Base-by-base conservation (phyloP, 2,797 vertebrate genomes). In the Schizopygopsis malacanthus region DNA sequence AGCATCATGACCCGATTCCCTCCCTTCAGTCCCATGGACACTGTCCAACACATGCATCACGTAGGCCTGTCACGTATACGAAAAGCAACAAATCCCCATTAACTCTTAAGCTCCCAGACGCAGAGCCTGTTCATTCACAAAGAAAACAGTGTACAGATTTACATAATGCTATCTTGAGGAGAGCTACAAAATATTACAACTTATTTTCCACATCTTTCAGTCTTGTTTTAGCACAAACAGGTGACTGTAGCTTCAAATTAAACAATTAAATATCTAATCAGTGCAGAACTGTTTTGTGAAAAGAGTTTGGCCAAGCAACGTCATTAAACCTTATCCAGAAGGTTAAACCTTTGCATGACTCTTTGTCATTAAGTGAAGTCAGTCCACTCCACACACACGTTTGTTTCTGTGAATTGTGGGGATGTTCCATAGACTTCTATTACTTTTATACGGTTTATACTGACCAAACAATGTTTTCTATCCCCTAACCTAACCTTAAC, bases 1-100 rank as follows among this genome's bases (percentile, higher is more conserved):
- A 91, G 88, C 86, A 63, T 88, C 87, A 92, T 91, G 70, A 91
- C 86, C 90, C n/a, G 15, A 37, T 90, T 92, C 88, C 82, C 50
- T 73, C 41, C 41, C 70, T 85, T 59, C 25, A 33, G 8, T 9
- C 59, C 61, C 13, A n/a, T 79, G 79, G 43, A 52, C 61, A 33
- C 25, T 0, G 33, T 45, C 63, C 83, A 78, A 70, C 69, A 80
- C 78, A 16, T 5, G 33, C 84, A 52, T 73, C 77, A 85, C 45
- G 45, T 75, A 43, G 41, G 2, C 41, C 41, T 15, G n/a, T 39
- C 67, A 80, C 77, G 0, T 65, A 20, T 25, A 67, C 65, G 3
- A 39, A 69, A 67, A 50, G 54, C 13, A 59, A 33, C 41, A 50
- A 3, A 59, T 18, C 39, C 2, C 13, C 3, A 37, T 61, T 2